A percentile compares a stretch with the other conserved stretches of the same genome.
Conservation (phyloP, 2,797 vertebrate genomes). For the Poecilia wingei region DNA sequence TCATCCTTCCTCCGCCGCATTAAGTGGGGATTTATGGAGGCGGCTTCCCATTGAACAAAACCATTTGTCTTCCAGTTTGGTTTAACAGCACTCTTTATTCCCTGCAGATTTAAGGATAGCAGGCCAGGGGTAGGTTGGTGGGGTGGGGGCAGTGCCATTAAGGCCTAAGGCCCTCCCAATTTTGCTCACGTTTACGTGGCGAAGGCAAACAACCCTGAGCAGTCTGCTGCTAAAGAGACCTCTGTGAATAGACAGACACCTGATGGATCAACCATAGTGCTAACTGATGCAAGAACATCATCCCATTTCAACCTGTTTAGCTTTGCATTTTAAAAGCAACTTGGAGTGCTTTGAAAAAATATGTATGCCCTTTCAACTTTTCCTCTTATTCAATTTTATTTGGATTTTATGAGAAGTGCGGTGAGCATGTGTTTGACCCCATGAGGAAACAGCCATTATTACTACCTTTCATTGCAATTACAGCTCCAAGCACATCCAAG, state of each 20-base stretch:
- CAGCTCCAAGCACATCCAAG: neutral
- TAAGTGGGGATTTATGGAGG: conserved; percentile 81
- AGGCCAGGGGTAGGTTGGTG: conserved; percentile 35
- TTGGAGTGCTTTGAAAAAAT: conserved; percentile 33
- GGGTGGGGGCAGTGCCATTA: conserved; percentile 63
- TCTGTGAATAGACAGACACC: conserved; percentile 73
- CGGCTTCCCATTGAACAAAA: conserved; percentile 79
- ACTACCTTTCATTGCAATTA: neutral
- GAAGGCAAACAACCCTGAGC: conserved; percentile 76
- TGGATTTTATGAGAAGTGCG: neutral
- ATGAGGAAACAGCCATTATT: neutral
- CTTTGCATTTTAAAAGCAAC: conserved; percentile 61
- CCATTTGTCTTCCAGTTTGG: conserved; percentile 83
- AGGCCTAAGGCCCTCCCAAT: conserved; percentile 69
- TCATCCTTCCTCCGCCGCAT: conserved; percentile 72
- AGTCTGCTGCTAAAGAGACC: conserved; percentile 68
- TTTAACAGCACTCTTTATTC: conserved; percentile 80
- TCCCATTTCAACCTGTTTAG: conserved; percentile 60
- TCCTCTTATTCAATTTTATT: neutral
- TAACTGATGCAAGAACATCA: conserved; percentile 62
- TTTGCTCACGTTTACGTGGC: conserved; percentile 66
- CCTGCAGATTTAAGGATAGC: conserved; percentile 79
- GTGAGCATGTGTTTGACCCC: neutral
- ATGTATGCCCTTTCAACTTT: neutral
- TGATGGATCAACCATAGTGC: conserved; percentile 69